Conservation (phyloP, 2,888 invertebrate genomes). For the Drosophila sordidapex region DNA sequence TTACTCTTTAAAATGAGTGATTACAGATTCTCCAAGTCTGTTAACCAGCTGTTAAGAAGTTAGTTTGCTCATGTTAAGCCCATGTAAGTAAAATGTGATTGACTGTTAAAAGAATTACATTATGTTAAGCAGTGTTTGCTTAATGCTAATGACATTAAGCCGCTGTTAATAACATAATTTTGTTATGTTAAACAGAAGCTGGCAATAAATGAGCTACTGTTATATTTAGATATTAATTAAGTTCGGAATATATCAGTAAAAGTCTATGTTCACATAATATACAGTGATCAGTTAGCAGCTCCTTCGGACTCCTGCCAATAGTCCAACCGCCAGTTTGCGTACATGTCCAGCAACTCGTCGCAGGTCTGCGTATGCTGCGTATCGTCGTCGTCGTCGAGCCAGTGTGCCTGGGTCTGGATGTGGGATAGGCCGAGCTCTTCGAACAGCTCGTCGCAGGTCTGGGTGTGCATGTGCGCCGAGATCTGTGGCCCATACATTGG, state of each 20-base stretch:
- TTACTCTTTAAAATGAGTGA: not conserved
- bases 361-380: conserved; percentile 84
- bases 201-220: not conserved
- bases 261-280: not conserved
- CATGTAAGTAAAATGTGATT: not conserved
- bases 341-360: conserved; percentile 79
- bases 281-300: conserved; percentile 10
- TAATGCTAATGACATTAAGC: not conserved
- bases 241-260: conserved; percentile 6
- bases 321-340: conserved; percentile 83
- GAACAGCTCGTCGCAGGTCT: conserved; percentile 87
- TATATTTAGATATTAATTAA: no score
- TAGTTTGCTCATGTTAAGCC: not conserved
- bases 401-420: conserved; percentile 88
- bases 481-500: conserved; percentile 59
- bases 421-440: conserved; percentile 87
- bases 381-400: conserved; percentile 78
- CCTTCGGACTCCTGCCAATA: conserved; percentile 50
- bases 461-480: conserved; percentile 81
- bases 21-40: no score
- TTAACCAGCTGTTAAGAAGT: not conserved
- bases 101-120: not conserved
- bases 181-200: not conserved
- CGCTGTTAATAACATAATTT: not conserved
- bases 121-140: not conserved